phyloP scores from a whole-genome alignment of 2,113 vertebrate genomes.

The Ophthalmolycus amberensis region DNA sequence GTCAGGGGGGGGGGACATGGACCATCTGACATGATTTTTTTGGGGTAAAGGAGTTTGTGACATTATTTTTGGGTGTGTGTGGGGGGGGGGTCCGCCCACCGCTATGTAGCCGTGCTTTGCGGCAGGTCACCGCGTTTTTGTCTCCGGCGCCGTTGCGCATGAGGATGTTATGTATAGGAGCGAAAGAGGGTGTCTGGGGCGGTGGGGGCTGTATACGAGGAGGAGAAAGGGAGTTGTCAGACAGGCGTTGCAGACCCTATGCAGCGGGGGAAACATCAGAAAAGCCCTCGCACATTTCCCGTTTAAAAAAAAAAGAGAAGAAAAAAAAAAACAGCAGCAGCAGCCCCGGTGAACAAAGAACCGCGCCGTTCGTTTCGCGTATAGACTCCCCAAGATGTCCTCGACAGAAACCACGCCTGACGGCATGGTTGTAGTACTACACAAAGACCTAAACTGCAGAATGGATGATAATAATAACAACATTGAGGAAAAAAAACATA shows the following conservation, averaged over 20 bases:
- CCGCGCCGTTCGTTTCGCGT: slow-evolving; percentile 62
- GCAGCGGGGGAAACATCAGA: slow-evolving; percentile 69
- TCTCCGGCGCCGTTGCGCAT: slow-evolving; percentile 79
- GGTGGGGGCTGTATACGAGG: slow-evolving; percentile 47
- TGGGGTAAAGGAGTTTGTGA: slow-evolving; percentile 63
- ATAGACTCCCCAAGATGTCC: slow-evolving; percentile 74
- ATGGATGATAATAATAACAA: neutral
- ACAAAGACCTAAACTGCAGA: slow-evolving; percentile 61
- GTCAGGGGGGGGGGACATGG: neutral
- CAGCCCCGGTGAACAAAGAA: slow-evolving; percentile 80
- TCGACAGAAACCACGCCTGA: slow-evolving; percentile 79
- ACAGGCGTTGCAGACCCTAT: slow-evolving; percentile 81
- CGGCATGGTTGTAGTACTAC: slow-evolving; percentile 59
- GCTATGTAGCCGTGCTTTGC: slow-evolving; percentile 73
- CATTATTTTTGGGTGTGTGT: slow-evolving; percentile 34
- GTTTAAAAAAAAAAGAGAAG: slow-evolving; percentile 18
- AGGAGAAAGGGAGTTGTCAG: slow-evolving; percentile 79
- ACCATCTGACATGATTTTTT: slow-evolving; percentile 7
- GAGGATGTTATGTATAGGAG: slow-evolving; percentile 78
- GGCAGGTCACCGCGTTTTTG: slow-evolving; percentile 78
- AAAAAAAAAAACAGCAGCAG: slow-evolving; percentile 47
- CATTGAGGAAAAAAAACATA: neutral
- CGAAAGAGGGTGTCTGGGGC: slow-evolving; percentile 57
- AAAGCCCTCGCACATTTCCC: slow-evolving; percentile 66
- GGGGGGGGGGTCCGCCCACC: slow-evolving; percentile 76